Evolutionary conservation across 1,140 invertebrate genomes (phyloP), one percentile per base, ranked within the genome.

Genomic region (Euwallacea similis): DNA sequence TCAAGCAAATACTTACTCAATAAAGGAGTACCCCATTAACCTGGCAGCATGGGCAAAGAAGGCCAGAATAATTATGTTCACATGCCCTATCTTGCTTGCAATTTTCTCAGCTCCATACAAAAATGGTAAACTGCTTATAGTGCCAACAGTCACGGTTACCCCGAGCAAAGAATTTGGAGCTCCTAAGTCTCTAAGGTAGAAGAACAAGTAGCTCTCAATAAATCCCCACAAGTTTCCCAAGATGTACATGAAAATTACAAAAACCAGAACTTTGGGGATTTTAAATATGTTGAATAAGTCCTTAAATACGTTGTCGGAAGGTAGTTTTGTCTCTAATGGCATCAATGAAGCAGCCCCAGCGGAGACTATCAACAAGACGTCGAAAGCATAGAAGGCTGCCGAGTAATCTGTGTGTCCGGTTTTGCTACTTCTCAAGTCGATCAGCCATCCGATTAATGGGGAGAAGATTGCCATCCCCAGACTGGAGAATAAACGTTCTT

Each of bases 151-250:
- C 62, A 94, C 87, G 58, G 92, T 94, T 69, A 95, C 87, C 69
- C 91, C 93, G 50, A 94, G 80, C 63, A 95, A 82, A 79, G 91
- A 91, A 79, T 92, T 93, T 0, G 90, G 88, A 47, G 91, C 90
- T 42, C 90, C 89, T 55, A 94, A 83, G 81, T 93, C 91, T 80
- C 90, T 91, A 44, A 95, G 85, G 81, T 93, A 94, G 71, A 93
- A 85, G 79, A 94, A 95, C 0, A 95, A 82, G 78, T 91, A 95
- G 9, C 90, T 92, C 81, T 94, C 92, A 43, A 93, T 91, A 79
- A 93, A 94, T 41, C 92, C 92, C 91, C 91, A 94, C 79, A 91
- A 88, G 78, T 90, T 91, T 50, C 47, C 92, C 16, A 93, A 80
- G 13, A 89, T 84, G 77, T 92, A 92, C 11, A 93, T 83, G 77